Percentiles rank a stretch among this genome's conserved stretches.
phyloP scores from a whole-genome alignment of 2,113 vertebrate genomes.

The Embiotoca jacksoni region DNA sequence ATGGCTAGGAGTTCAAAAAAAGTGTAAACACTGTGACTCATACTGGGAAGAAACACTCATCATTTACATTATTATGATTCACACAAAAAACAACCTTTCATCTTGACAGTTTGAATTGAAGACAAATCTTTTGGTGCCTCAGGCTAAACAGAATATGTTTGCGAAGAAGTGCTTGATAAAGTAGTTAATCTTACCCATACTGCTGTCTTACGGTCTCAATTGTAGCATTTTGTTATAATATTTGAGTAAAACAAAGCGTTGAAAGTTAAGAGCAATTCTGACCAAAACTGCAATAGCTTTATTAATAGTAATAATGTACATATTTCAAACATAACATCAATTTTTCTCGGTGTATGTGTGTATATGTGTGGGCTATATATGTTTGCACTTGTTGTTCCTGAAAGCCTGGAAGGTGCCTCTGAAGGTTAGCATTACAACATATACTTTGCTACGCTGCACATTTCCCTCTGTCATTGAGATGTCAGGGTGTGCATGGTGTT shows the following conservation, averaged over 20 bases:
- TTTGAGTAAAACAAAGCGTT: not conserved
- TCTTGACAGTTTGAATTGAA: slow-evolving; percentile 39
- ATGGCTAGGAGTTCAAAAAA: slow-evolving; percentile 13
- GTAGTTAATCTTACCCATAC: not conserved
- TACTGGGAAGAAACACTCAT: slow-evolving; percentile 1
- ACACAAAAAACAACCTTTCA: slow-evolving; percentile 25
- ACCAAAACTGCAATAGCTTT: not conserved
- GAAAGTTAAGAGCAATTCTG: not conserved
- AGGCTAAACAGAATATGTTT: slow-evolving; percentile 33
- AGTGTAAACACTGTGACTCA: not conserved
- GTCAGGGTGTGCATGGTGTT: not conserved
- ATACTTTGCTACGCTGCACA: not conserved
- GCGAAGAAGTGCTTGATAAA: slow-evolving; percentile 22
- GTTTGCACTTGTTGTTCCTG: not conserved
- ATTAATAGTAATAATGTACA: not conserved
- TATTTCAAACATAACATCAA: not conserved
- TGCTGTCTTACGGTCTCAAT: slow-evolving; percentile 1
- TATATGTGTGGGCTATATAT: not conserved
- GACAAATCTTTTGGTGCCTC: slow-evolving; percentile 30
- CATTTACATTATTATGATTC: slow-evolving; percentile 29
- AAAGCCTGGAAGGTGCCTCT: slow-evolving; percentile 15
- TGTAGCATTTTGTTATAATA: slow-evolving; percentile 19
- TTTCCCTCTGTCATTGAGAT: slow-evolving; percentile 33
- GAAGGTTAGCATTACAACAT: slow-evolving; percentile 27
- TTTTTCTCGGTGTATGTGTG: not conserved